Evolutionary conservation across 92 coral and sea anemone genomes (phyloP).

Genomic region (Galaxea fascicularis): DNA sequence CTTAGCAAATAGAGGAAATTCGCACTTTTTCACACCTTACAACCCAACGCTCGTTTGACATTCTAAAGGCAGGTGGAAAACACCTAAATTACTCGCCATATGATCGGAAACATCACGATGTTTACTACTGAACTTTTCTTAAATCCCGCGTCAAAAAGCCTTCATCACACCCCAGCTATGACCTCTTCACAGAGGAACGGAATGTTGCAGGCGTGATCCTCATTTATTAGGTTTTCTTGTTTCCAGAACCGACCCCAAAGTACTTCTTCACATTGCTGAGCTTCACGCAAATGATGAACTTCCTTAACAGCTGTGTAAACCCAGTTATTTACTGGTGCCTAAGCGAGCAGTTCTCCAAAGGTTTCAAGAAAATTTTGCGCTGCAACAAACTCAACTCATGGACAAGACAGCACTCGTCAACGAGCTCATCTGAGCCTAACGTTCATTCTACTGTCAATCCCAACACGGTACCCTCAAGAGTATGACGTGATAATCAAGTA

Average conservation of each 20-base stretch:
- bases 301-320: constrained; percentile 93
- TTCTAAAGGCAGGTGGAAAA: no score
- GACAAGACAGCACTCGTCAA: constrained; percentile 71
- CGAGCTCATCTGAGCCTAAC: constrained; percentile 82
- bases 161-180: no score
- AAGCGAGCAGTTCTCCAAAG: constrained; percentile 95
- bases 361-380: constrained; percentile 84
- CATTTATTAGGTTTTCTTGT: background rate
- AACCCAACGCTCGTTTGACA: no score
- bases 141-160: no score
- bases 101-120: no score
- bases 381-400: constrained; percentile 73
- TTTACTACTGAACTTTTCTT: no score
- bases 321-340: constrained; percentile 96
- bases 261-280: constrained; percentile 41
- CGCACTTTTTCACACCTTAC: no score
- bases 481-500: background rate
- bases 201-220: background rate
- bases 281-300: constrained; percentile 72
- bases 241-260: constrained; percentile 12
- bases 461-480: constrained; percentile 23
- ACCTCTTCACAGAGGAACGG: no score
- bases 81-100: no score
- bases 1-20: no score
- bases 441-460: background rate